phyloP scores from a whole-genome alignment of 2,113 vertebrate species.

The Cyprinodon tularosa region DNA sequence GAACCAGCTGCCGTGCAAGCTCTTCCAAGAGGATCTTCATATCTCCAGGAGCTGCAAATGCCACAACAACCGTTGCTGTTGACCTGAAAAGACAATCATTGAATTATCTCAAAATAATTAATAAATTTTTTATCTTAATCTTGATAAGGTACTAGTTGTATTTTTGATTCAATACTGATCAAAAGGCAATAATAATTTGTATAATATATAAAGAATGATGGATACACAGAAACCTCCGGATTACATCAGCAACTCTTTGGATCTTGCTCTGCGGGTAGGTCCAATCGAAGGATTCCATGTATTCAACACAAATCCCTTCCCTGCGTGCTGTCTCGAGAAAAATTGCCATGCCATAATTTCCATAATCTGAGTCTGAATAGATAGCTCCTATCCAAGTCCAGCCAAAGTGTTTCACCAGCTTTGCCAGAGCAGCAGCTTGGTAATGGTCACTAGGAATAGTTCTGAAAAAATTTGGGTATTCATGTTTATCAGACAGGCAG shows the following conservation, averaged over 20 bases:
- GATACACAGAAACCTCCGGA: conserved; percentile 21
- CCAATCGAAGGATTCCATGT: conserved; percentile 63
- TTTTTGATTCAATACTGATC: too few relatives aligned
- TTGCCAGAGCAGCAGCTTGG: conserved; percentile 72
- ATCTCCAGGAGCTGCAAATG: conserved; percentile 64
- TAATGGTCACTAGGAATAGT: conserved; percentile 79
- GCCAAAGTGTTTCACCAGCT: conserved; percentile 43
- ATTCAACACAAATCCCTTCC: conserved; percentile 77
- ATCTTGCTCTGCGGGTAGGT: conserved; percentile 58
- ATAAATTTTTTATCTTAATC: too few relatives aligned
- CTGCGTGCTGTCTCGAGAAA: conserved; percentile 60
- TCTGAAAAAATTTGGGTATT: conserved; percentile 76
- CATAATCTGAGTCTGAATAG: not conserved
- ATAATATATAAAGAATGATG: not conserved
- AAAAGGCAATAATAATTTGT: not conserved
- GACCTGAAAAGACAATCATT: conserved; percentile 48
- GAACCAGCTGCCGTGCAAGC: conserved; percentile 43
- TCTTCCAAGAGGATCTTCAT: conserved; percentile 66
- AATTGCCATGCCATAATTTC: conserved; percentile 58
- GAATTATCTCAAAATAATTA: too few relatives aligned
- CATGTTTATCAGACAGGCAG: conserved; percentile 70
- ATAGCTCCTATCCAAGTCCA: not conserved
- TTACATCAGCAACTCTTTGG: conserved; percentile 9
- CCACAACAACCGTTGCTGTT: conserved; percentile 71
- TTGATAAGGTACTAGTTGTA: too few relatives aligned